A percentile compares a stretch with the other conserved stretches of the same genome.
Evolutionary conservation across 1,140 invertebrate species (phyloP).

Genomic region (Globodera rostochiensis): DNA sequence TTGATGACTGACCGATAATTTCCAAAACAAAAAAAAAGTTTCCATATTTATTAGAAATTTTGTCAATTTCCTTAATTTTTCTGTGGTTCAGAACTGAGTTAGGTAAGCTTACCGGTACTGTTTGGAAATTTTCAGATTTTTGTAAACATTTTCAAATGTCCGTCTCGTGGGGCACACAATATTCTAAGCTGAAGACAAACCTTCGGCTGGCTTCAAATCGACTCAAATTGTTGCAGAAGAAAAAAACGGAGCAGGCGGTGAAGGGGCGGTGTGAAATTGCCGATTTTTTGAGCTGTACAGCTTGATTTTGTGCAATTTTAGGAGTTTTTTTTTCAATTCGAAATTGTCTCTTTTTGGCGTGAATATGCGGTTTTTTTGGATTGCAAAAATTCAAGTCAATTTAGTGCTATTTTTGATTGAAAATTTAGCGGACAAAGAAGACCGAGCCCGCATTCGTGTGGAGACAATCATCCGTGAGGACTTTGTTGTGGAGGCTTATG

Average conservation of each 20-base stretch:
- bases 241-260: slow-evolving; percentile 92
- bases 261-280: slow-evolving; percentile 96
- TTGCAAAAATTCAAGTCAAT: not conserved
- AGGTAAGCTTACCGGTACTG: too few relatives aligned
- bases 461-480: slow-evolving; percentile 98
- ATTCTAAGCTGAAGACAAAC: slow-evolving; percentile 94
- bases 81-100: too few relatives aligned
- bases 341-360: too few relatives aligned
- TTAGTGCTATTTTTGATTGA: not conserved
- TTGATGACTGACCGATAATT: too few relatives aligned
- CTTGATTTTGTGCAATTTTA: slow-evolving; percentile 8
- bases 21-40: too few relatives aligned
- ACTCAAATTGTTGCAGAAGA: slow-evolving; percentile 92
- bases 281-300: slow-evolving; percentile 78
- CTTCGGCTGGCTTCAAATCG: slow-evolving; percentile 86
- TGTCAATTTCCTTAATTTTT: too few relatives aligned
- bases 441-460: slow-evolving; percentile 89
- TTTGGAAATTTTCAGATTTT: too few relatives aligned
- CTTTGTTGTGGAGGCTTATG: slow-evolving; percentile 98
- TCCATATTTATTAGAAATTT: too few relatives aligned
- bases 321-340: too few relatives aligned
- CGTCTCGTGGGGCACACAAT: slow-evolving; percentile 68
- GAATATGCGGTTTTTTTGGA: not conserved
- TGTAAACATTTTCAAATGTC: slow-evolving; percentile 48
- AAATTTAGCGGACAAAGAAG: slow-evolving; percentile 77